Percentiles rank a stretch among this genome's conserved stretches.
Conservation (phyloP, 1,140 invertebrate species). For the Homarus americanus region DNA sequence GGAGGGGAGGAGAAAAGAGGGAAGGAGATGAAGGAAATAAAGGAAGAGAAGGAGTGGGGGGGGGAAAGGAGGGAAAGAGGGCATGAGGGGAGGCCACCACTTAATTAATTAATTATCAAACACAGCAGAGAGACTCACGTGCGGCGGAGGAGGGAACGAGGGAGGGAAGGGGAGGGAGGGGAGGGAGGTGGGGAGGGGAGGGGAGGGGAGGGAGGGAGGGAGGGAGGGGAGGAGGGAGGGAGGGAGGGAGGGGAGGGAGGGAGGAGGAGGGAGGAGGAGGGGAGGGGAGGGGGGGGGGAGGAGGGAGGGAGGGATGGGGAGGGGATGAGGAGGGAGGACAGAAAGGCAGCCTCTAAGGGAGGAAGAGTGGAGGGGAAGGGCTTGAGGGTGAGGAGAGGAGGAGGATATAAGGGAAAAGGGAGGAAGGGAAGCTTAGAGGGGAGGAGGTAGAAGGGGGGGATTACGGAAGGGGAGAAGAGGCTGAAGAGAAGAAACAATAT, state of each 20-base stretch:
- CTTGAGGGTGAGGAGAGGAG: neutral
- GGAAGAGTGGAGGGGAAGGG: neutral
- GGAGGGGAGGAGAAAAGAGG: neutral
- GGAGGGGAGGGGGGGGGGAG: neutral
- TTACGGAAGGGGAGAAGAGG: no score
- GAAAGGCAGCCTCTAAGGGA: no score
- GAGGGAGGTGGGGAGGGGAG: neutral
- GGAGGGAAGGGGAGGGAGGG: neutral
- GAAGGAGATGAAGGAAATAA: neutral
- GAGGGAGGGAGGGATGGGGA: neutral
- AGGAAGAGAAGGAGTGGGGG: neutral
- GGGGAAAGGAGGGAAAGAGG: neutral
- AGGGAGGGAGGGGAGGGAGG: neutral
- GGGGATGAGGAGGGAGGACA: neutral
- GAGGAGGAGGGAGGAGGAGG: neutral
- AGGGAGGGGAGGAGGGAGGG: neutral
- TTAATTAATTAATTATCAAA: conserved; percentile 54
- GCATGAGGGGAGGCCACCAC: conserved; percentile 17
- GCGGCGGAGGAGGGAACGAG: neutral
- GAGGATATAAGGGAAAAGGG: no score
- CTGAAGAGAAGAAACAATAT: neutral
- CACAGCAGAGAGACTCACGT: conserved; percentile 17
- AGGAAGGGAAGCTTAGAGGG: neutral
- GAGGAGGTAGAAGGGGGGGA: neutral
- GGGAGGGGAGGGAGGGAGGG: neutral